Conservation (phyloP, 2,888 invertebrate species). For the Saturnia pavonia region DNA sequence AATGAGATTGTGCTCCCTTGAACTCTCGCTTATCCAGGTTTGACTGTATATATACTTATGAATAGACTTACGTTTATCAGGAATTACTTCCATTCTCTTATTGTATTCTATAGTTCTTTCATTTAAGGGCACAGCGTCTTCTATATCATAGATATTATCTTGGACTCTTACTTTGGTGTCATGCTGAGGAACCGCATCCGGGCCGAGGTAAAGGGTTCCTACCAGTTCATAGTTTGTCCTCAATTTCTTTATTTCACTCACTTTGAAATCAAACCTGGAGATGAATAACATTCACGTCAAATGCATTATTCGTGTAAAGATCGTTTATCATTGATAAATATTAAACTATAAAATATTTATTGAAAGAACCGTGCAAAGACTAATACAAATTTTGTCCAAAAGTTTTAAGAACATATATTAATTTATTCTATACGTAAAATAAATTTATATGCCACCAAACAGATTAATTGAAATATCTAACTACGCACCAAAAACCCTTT, state of each 20-base stretch:
- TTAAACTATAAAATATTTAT: not conserved
- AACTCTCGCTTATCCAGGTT: too few species aligned
- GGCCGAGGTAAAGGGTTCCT: conserved; percentile 83
- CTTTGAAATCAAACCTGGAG: conserved; percentile 80
- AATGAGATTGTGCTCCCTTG: too few species aligned
- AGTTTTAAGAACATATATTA: too few species aligned
- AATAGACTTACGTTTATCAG: conserved; percentile 59
- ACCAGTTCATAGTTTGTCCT: conserved; percentile 65
- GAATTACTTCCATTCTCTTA: conserved; percentile 47
- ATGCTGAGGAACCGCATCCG: conserved; percentile 79
- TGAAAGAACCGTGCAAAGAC: not conserved
- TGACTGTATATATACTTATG: too few species aligned
- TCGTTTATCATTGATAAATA: too few species aligned
- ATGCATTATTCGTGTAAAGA: not conserved
- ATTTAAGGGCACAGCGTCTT: conserved; percentile 69
- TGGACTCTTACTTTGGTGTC: conserved; percentile 81
- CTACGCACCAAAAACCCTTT: conserved; percentile 86
- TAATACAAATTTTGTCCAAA: not conserved
- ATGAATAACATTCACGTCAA: not conserved
- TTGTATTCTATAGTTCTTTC: conserved; percentile 71
- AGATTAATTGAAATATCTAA: not conserved
- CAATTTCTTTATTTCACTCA: conserved; percentile 70
- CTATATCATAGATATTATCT: conserved; percentile 86
- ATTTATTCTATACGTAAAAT: too few species aligned
- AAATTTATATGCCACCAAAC: too few species aligned